Conservation (phyloP, 2,113 vertebrate species). For the Terrapene triunguis region DNA sequence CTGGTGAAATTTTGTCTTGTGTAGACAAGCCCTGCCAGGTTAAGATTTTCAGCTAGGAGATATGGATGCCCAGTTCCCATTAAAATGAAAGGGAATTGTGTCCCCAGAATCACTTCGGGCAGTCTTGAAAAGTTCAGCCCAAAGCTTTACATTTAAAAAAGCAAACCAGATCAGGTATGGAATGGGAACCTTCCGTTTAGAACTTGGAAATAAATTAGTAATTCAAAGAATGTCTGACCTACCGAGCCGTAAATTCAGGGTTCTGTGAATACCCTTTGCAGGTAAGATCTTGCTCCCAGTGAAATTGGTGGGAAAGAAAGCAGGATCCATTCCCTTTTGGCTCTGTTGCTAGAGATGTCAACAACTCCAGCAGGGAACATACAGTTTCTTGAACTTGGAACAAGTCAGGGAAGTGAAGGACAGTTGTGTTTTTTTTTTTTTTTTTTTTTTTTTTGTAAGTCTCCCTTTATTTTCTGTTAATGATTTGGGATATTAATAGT, state of each 20-base stretch:
- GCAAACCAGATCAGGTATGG: constrained; percentile 46
- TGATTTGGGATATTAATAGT: background rate
- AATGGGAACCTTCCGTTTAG: constrained; percentile 50
- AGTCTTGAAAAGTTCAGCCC: constrained; percentile 58
- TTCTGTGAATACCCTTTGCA: constrained; percentile 12
- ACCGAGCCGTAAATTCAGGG: constrained; percentile 33
- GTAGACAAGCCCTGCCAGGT: constrained; percentile 64
- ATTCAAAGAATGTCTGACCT: constrained; percentile 69
- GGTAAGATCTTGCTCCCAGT: background rate
- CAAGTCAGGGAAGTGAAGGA: background rate
- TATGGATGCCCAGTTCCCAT: constrained; percentile 72
- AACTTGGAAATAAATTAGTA: constrained; percentile 66
- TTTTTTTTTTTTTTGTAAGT: background rate
- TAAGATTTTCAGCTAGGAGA: constrained; percentile 67
- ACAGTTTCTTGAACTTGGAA: background rate
- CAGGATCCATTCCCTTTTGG: constrained; percentile 12
- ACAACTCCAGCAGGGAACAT: constrained; percentile 21
- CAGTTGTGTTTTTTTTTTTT: too few relatives aligned
- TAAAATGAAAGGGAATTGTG: constrained; percentile 68
- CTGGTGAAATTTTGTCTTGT: constrained; percentile 63
- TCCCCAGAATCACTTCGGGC: constrained; percentile 63
- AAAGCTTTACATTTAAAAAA: constrained; percentile 58
- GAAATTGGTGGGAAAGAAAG: background rate
- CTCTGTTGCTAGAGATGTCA: background rate
- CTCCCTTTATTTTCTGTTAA: background rate